phyloP scores from a whole-genome alignment of 2,797 vertebrate genomes.

The Chanos chanos region DNA sequence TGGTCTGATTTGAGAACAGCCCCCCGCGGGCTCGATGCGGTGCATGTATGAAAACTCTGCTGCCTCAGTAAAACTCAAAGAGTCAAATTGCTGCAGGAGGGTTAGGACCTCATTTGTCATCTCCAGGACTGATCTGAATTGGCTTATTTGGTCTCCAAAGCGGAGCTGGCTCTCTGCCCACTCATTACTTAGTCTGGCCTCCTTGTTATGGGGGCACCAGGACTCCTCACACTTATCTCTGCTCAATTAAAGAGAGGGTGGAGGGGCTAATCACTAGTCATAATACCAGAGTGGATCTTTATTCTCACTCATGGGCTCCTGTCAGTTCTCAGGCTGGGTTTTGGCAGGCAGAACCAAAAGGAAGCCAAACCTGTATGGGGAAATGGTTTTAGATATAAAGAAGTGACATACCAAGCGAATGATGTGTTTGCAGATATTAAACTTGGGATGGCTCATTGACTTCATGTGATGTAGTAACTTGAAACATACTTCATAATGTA shows the following conservation, averaged over 20 bases:
- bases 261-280: conserved; percentile 1
- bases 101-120: conserved; percentile 32
- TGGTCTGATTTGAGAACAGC: background rate
- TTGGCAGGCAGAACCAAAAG: background rate
- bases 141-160: conserved; percentile 9
- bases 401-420: too few relatives aligned
- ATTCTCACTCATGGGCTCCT: conserved; percentile 15
- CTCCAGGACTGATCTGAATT: conserved; percentile 25
- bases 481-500: too few relatives aligned
- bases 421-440: too few relatives aligned
- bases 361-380: too few relatives aligned
- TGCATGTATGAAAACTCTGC: too few relatives aligned
- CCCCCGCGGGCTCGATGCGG: too few relatives aligned
- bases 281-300: background rate
- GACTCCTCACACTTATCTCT: background rate
- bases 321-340: conserved; percentile 4
- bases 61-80: conserved; percentile 10
- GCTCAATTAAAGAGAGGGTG: conserved; percentile 5
- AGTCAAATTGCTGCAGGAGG: background rate
- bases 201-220: conserved; percentile 10
- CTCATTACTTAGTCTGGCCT: conserved; percentile 24
- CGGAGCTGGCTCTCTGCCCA: conserved; percentile 16
- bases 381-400: too few relatives aligned
- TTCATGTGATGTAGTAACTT: too few relatives aligned
- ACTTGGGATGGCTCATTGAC: too few relatives aligned